Evolutionary conservation across 2,888 invertebrate genomes (phyloP).

Genomic region (Ormyrus nitidulus): DNA sequence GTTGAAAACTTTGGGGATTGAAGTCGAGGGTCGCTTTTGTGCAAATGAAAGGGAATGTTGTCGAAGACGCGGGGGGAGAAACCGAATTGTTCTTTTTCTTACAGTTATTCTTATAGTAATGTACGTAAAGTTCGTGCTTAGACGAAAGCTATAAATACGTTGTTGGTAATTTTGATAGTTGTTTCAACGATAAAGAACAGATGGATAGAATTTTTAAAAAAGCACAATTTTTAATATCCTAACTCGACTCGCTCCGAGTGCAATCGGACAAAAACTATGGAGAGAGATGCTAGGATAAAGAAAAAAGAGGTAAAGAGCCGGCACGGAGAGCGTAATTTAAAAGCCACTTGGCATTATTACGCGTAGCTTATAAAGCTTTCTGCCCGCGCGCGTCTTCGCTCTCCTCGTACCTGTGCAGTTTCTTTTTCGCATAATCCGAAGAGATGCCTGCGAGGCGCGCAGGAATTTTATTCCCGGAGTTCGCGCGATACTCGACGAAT

Average conservation of each 20-base stretch:
- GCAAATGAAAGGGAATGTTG: neutral
- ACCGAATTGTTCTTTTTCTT: no score
- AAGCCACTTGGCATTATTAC: constrained; percentile 42
- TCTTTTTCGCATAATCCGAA: neutral
- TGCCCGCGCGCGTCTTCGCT: constrained; percentile 11
- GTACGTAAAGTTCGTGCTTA: no score
- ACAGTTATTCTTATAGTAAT: no score
- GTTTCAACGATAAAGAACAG: neutral
- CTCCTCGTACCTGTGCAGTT: neutral
- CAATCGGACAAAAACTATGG: constrained; percentile 18
- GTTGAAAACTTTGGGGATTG: neutral
- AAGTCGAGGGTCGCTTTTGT: neutral
- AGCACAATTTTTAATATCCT: no score
- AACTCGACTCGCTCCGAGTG: neutral
- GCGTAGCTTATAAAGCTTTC: constrained; percentile 47
- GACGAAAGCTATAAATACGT: no score
- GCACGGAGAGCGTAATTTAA: constrained; percentile 33
- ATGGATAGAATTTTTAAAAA: neutral
- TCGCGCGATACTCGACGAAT: constrained; percentile 8
- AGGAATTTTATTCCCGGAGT: constrained; percentile 18
- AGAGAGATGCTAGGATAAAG: neutral
- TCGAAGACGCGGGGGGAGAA: no score
- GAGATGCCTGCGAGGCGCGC: constrained; percentile 1
- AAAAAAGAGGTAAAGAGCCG: neutral
- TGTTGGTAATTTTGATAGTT: neutral